Base-by-base conservation (phyloP, 2,888 invertebrate species). In the Ormyrus labotus region DNA sequence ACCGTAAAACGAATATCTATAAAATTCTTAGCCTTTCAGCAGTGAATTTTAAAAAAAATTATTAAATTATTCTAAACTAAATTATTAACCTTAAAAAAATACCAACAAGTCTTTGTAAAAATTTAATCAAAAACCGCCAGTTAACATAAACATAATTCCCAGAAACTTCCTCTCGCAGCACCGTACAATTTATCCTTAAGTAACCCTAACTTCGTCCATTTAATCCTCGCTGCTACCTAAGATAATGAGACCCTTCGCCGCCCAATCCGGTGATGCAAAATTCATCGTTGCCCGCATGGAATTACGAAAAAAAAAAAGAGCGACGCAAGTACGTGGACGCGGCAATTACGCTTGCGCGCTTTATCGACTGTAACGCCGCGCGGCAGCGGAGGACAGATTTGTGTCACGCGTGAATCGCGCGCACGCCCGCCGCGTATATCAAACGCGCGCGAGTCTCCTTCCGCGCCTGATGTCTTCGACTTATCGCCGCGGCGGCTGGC, bases 391-490 rank as follows among this genome's bases (percentile, higher is more conserved):
- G 51, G 64, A 45, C 34, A 61, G 73, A 81, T 81, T 75, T 77
- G 77, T 81, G 83, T 83, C 83, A 83, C 79, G 76, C 76, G 79
- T 80, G 73, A 72, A 80, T 82, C 67, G 74, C 13, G 50, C 10
- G n/a, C 34, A n/a, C 10, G 13, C n/a, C 19, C 19, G 9, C 50
- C 53, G 19, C 51, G 61, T 63, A 53, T 72, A 45, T 51, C 1
- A 6, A 2, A 45, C 72, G 34, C 34, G 57, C 53, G 13, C 47
- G 47, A 4, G 48, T 57, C 5, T 47, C 34, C 50, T 53, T n/a
- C 45, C 69, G 58, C 55, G 2, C 45, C 7, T 34, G 13, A 13
- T 13, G 45, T 51, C 53, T 55, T 57, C 45, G 60, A 45, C n/a
- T 67, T 68, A 61, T 75, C 67, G n/a, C 11, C 11, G 61, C n/a